These are phyloP conservation scores for Drosophila mimica DNA, from an alignment of 2,888 invertebrate genomes.

Conservation along the genomic window DNA sequence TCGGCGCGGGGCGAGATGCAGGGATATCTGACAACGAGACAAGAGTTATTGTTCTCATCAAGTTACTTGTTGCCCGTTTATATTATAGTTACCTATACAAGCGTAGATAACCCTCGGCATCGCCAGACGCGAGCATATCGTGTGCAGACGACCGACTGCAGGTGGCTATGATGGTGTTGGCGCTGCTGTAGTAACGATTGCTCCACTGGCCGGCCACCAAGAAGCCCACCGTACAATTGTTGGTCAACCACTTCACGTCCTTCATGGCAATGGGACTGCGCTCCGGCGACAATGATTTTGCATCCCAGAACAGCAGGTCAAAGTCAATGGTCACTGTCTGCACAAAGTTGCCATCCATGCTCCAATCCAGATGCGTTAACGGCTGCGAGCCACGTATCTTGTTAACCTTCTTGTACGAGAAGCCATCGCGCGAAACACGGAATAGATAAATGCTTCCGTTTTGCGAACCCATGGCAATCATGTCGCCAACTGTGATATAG, in stretches of 20 bases:
- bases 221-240: conserved; percentile 94
- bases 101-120: conserved; percentile 94
- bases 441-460: conserved; percentile 93
- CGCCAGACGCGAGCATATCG: conserved; percentile 93
- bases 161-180: conserved; percentile 92
- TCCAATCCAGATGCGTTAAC: conserved; percentile 95
- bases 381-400: conserved; percentile 95
- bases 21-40: conserved; percentile 88
- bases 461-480: conserved; percentile 95
- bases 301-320: conserved; percentile 95
- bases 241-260: conserved; percentile 95
- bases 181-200: conserved; percentile 94
- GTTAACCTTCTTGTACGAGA: conserved; percentile 95
- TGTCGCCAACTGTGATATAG: conserved; percentile 89
- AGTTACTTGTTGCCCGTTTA: not conserved
- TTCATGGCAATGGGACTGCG: conserved; percentile 96
- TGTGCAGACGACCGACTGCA: conserved; percentile 93
- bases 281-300: conserved; percentile 94
- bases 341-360: conserved; percentile 93
- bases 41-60: not conserved
- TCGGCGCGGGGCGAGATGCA: conserved; percentile 94
- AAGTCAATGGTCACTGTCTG: conserved; percentile 96
- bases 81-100: conserved; percentile 89
- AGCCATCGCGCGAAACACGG: conserved; percentile 94
- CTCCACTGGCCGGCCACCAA: conserved; percentile 96